phyloP scores from a whole-genome alignment of 2,113 vertebrate genomes.

The Urocolius indicus region DNA sequence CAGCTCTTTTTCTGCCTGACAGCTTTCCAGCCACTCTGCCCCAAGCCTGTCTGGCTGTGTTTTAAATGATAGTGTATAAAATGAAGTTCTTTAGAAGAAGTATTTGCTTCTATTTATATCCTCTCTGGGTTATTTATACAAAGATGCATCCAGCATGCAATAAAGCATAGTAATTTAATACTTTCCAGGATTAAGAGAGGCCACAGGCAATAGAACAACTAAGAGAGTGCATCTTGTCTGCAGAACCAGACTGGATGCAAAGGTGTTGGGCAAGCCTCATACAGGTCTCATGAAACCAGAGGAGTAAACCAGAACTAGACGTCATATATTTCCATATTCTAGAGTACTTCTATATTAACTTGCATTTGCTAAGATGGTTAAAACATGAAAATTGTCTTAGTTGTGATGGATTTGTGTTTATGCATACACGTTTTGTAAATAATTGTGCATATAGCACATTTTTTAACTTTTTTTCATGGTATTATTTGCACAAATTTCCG shows the following conservation, averaged over 20 bases:
- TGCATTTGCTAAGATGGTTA: background rate
- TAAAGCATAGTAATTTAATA: background rate
- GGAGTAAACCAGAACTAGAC: background rate
- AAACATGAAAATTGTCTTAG: background rate
- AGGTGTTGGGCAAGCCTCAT: fast-evolving
- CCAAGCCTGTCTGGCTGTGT: background rate
- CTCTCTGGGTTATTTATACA: background rate
- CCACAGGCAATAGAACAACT: background rate
- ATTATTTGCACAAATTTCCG: background rate
- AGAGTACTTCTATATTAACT: background rate
- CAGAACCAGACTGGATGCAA: background rate
- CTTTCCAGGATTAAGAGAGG: background rate
- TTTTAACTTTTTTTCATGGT: background rate
- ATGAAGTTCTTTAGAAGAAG: slow-evolving; percentile 27
- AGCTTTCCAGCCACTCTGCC: too few relatives aligned
- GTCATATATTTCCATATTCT: background rate
- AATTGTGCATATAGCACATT: fast-evolving
- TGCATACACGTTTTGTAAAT: background rate
- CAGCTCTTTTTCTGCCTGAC: too few relatives aligned
- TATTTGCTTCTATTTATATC: background rate
- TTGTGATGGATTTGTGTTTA: background rate
- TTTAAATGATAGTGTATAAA: background rate
- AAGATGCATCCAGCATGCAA: background rate
- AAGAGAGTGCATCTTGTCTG: fast-evolving
- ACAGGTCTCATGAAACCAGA: background rate